Evolutionary conservation across 2,797 vertebrate species (phyloP), one percentile per base, ranked within the genome.

Genomic region (Lophius americanus): DNA sequence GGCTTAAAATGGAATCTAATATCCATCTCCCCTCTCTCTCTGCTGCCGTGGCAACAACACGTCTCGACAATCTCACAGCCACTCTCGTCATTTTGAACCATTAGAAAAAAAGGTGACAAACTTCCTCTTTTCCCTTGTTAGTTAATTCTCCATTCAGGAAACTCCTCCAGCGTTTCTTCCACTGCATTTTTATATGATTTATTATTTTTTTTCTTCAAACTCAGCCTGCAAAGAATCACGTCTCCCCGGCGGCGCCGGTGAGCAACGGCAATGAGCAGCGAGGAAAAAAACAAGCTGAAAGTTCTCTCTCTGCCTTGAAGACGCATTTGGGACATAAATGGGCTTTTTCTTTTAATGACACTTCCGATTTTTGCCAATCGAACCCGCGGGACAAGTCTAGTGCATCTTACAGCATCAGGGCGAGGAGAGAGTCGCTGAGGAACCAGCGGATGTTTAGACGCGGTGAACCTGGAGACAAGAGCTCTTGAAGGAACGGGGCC

Each of bases 301-400:
- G 78, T 76, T 72, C 84, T 78, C 77, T 72, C 84, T 78, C 71
- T 73, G 73, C 80, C 70, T 84, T 82, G 78, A 89, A 89, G 81
- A 90, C 83, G 67, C 79, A 64, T 87, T 75, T 70, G 88, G 85
- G 88, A 92, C 83, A 70, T 49, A 62, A 85, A 89, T 82, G 76
- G 72, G 78, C 61, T 79, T 92, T 91, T 93, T 89, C 60, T 79
- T 92, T 91, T 93, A 89, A 93, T 89, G 83, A 86, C 83, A 81
- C 81, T 90, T 88, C 68, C 23, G 23, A 87, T 75, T 90, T 88
- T 81, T 81, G 79, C 60, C 82, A 78, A 70, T 70, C 83, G 81
- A 23, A 23, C 85, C 83, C 64, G 73, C 68, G 79, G 82, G 84
- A 77, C 69, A 50, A 33, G 62, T 60, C 78, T 85, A 79, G 64